phyloP scores from a whole-genome alignment of 2,888 invertebrate genomes.

The Orgyia antiqua region DNA sequence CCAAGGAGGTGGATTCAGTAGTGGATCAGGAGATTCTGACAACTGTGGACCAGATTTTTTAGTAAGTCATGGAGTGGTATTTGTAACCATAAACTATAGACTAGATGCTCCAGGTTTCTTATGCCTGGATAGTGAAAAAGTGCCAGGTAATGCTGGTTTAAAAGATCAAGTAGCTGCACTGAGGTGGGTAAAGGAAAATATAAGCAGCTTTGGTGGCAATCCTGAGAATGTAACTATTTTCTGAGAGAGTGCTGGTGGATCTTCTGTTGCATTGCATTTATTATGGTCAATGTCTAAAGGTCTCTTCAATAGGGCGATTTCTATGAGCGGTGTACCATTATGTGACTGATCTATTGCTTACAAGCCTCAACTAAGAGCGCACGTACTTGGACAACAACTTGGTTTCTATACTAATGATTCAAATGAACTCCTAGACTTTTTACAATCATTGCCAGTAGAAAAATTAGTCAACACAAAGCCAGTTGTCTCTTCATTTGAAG shows the following conservation, averaged over 20 bases:
- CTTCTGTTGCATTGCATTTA: conserved; percentile 32
- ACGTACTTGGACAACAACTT: conserved; percentile 5
- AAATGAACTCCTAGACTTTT: conserved; percentile 4
- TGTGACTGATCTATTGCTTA: conserved; percentile 9
- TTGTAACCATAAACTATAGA: conserved; percentile 77
- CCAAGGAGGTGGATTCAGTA: conserved; percentile 37
- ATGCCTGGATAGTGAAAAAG: conserved; percentile 64
- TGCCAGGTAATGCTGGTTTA: conserved; percentile 79
- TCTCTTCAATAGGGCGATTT: conserved; percentile 42
- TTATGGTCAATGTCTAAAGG: conserved; percentile 49
- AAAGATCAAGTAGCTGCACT: conserved; percentile 52
- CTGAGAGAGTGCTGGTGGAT: conserved; percentile 46
- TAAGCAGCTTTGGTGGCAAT: conserved; percentile 40
- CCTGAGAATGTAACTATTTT: conserved; percentile 39
- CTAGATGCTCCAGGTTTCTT: conserved; percentile 73
- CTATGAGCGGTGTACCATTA: conserved; percentile 24
- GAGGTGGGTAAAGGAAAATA: conserved; percentile 41
- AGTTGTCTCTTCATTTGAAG: conserved; percentile 6
- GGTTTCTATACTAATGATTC: conserved; percentile 7
- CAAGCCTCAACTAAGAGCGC: conserved; percentile 4
- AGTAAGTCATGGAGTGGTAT: conserved; percentile 63
- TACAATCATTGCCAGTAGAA: conserved; percentile 9
- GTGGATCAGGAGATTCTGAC: conserved; percentile 49
- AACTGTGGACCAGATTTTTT: conserved; percentile 74
- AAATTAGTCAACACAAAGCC: conserved; percentile 6